Conservation (phyloP, 2,797 vertebrate genomes). For the Sebastes iracundus region DNA sequence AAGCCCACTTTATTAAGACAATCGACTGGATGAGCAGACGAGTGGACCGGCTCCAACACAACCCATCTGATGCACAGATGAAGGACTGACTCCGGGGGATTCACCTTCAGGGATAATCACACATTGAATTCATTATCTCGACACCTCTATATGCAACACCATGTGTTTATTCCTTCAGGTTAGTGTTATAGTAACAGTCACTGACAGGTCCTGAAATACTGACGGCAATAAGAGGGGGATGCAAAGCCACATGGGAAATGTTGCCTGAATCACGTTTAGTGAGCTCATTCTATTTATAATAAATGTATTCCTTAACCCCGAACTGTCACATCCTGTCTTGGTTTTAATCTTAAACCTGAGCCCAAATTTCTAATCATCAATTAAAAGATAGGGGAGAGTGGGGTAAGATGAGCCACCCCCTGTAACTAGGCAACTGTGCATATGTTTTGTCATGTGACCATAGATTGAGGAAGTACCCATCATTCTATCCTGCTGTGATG, state of each 20-base stretch:
- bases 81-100: background rate
- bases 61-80: background rate
- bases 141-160: background rate
- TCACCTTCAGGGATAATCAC: background rate
- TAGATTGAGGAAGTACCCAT: too few relatives aligned
- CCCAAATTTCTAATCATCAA: background rate
- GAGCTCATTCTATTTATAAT: too few relatives aligned
- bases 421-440: too few relatives aligned
- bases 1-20: constrained; percentile 36
- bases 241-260: background rate
- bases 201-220: background rate
- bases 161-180: background rate
- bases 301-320: too few relatives aligned
- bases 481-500: too few relatives aligned
- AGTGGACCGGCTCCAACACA: constrained; percentile 18
- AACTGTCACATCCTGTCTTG: background rate
- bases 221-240: background rate
- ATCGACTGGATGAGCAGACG: constrained; percentile 3
- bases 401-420: too few relatives aligned
- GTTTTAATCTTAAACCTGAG: background rate
- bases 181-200: background rate
- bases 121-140: background rate
- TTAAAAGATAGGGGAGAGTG: background rate
- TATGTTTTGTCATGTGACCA: too few relatives aligned
- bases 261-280: background rate